Evolutionary conservation across 2,888 invertebrate species (phyloP), one percentile per base, ranked within the genome.

Genomic region (Ophion ellenae): DNA sequence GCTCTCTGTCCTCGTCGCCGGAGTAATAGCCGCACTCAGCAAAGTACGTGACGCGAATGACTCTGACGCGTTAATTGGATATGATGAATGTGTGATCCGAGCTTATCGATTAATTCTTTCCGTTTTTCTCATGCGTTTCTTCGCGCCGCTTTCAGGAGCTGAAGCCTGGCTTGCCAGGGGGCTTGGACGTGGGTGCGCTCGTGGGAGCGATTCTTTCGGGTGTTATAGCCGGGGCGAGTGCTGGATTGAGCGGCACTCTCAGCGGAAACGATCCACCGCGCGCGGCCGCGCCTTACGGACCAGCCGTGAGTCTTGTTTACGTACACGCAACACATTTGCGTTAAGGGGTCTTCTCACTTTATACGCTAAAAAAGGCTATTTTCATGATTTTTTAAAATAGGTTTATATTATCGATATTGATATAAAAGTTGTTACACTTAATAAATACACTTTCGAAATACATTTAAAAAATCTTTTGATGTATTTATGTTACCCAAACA

Each of bases 161-260:
- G 24, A 87, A 77, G 81, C 86, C 86, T 7, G 88, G 88, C 17
- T 57, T 75, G 9, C 88, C 89, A 2, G 89, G 89, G 17, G 88
- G 88, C 11, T 89, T 91, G 0, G 94, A 94, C 77, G 7, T 93
- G 0, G 90, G 91, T 3, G 88, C 90, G 4, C 75, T 94, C 3
- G 89, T 94, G 11, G 90, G 90, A 36, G 90, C 93, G 2, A 85
- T 94, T 17, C 87, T 94, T 10, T 90, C 92, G 4, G 94, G 94
- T n/a, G 87, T 90, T 2, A 80, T 92, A 7, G 89, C 93, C 5
- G 94, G 94, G 0, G 87, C 92, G 0, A 94, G 93, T 73, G 91
- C 92, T 2, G 93, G 93, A 11, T 87, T 92, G 1, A 93, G 91
- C 47, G 90, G 89, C 2, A 83, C 70, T 32, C 79, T 69, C 59